Percentiles rank a stretch among this genome's conserved stretches.
Evolutionary conservation across 2,113 vertebrate genomes (phyloP).

Genomic region (Platichthys stellatus): DNA sequence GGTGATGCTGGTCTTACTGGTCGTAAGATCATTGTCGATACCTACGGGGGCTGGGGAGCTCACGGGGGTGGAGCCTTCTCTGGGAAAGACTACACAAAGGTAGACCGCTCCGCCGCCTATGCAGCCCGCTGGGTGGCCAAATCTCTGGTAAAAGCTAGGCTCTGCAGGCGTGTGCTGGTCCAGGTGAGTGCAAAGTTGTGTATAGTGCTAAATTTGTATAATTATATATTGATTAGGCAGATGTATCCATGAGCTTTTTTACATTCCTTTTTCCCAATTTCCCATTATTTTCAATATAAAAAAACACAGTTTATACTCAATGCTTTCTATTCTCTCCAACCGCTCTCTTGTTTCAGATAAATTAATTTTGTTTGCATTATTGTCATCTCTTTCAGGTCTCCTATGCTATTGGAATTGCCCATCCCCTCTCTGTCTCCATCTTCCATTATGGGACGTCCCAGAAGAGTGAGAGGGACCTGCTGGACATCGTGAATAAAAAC

Average conservation of each 20-base stretch:
- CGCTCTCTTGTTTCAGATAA: neutral
- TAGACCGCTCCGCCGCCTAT: slow-evolving; percentile 95
- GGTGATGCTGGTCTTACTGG: slow-evolving; percentile 95
- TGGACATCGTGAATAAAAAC: slow-evolving; percentile 94
- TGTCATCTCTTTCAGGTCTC: slow-evolving; percentile 83
- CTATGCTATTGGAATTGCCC: slow-evolving; percentile 94
- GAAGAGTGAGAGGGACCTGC: slow-evolving; percentile 91
- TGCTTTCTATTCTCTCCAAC: neutral
- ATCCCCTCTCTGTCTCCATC: slow-evolving; percentile 95
- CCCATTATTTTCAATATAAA: neutral
- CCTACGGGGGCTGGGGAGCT: slow-evolving; percentile 95
- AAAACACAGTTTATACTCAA: neutral
- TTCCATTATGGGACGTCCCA: slow-evolving; percentile 96
- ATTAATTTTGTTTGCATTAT: neutral
- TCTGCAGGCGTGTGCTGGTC: slow-evolving; percentile 93
- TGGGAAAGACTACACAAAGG: slow-evolving; percentile 97
- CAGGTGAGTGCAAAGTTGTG: slow-evolving; percentile 78
- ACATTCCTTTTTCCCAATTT: neutral
- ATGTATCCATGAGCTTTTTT: neutral
- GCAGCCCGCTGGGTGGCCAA: slow-evolving; percentile 98
- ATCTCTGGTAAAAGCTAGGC: slow-evolving; percentile 92
- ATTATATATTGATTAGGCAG: no score
- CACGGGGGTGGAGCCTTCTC: slow-evolving; percentile 97
- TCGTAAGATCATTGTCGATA: slow-evolving; percentile 96
- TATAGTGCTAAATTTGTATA: no score